Evolutionary conservation across 2,113 vertebrate species (phyloP).

Genomic region (Heloderma charlesbogerti): DNA sequence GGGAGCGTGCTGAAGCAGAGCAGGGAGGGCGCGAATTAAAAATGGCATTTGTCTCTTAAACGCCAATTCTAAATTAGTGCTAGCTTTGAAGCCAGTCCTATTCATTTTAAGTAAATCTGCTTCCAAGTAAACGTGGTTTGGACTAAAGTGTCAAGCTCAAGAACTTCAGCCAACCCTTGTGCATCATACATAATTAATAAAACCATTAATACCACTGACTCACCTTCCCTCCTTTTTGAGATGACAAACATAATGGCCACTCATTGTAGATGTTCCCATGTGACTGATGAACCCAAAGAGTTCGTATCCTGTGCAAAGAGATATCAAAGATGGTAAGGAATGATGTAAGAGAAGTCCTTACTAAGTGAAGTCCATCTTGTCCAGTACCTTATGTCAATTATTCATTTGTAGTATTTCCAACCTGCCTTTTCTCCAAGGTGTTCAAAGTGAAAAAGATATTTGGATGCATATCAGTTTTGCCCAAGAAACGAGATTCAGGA

Average conservation of each 20-base stretch:
- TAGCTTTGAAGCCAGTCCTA: neutral
- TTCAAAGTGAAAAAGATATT: neutral
- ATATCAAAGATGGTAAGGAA: neutral
- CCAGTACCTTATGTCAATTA: neutral
- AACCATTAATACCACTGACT: slow-evolving; percentile 52
- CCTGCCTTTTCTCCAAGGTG: neutral
- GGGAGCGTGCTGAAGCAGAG: neutral
- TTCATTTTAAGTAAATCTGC: neutral
- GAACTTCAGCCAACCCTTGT: neutral
- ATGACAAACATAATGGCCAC: slow-evolving; percentile 97
- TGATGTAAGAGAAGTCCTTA: neutral
- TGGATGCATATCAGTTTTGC: neutral
- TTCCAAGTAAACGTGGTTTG: neutral
- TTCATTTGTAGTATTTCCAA: neutral
- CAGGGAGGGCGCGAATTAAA: neutral
- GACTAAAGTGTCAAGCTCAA: neutral
- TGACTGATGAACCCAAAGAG: slow-evolving; percentile 98
- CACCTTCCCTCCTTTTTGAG: slow-evolving; percentile 98
- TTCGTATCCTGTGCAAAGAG: slow-evolving; percentile 87
- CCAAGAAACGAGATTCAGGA: neutral
- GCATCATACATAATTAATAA: neutral
- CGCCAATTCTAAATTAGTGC: neutral
- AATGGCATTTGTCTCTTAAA: neutral
- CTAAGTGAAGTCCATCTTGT: neutral
- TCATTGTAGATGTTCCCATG: slow-evolving; percentile 98